Evolutionary conservation across 2,888 invertebrate species (phyloP).

Genomic region (Drosophila atroscutellata): DNA sequence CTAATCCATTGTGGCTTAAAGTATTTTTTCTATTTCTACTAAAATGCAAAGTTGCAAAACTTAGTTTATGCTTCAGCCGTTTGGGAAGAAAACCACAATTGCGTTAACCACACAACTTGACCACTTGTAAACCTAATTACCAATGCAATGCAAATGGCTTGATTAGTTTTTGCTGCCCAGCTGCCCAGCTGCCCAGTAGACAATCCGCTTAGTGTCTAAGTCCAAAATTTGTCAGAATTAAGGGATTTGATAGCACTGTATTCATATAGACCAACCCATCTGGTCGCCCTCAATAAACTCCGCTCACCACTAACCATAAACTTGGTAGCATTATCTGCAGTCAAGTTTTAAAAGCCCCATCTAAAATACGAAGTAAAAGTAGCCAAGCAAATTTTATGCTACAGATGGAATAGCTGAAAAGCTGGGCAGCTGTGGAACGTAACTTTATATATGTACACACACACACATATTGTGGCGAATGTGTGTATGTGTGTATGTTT

Average conservation of each 20-base stretch:
- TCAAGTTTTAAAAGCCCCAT: conserved; percentile 43
- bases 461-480: conserved; percentile 22
- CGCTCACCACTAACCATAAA: conserved; percentile 34
- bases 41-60: background rate
- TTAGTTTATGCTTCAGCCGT: background rate
- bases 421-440: conserved; percentile 16
- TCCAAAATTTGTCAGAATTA: conserved; percentile 68
- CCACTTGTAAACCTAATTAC: conserved; percentile 58
- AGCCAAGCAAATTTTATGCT: conserved; percentile 21
- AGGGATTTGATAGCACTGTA: conserved; percentile 56
- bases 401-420: conserved; percentile 13
- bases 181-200: conserved; percentile 6
- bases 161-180: conserved; percentile 17
- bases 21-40: background rate
- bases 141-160: conserved; percentile 42
- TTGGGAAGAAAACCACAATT: conserved; percentile 14
- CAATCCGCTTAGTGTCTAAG: conserved; percentile 62
- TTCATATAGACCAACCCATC: background rate
- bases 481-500: conserved; percentile 17
- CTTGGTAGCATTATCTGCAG: conserved; percentile 65
- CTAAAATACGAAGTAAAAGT: conserved; percentile 20
- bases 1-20: background rate
- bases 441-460: background rate
- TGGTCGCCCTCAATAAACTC: background rate
- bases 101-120: conserved; percentile 39